Base-by-base conservation (phyloP, 35 echinoderm and acorn worm genomes). In the Diadema setosum region DNA sequence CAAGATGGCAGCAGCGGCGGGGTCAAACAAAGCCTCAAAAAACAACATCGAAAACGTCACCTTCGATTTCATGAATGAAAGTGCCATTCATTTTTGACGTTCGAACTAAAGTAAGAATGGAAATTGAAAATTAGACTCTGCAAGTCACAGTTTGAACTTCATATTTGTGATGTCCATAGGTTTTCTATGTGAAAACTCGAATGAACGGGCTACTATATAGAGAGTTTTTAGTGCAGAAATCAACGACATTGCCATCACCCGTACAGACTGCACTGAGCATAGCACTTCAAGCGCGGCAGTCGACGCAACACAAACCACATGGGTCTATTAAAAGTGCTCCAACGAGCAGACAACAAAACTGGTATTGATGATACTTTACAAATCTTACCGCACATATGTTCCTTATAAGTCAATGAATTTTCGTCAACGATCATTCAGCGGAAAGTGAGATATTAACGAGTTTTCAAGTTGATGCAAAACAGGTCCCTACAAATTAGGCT, bases 11-110 rank as follows among this genome's bases (percentile, higher is more conserved):
- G 90, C 55, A 70, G 9, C 42, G 52, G 82, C 90, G 91, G 73
- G 91, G 91, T 93, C 91, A 93, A 93, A 93, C 91, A 93, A 93
- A 93, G 91, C 91, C 91, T 70, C 61, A 91, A 93, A 78, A 93
- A 93, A 93, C 91, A 88, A 93, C 91, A 93, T 87, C 91, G 86
- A 84, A 93, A 93, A 93, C 73, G 86, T 75, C 91, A 46, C 86
- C 37, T 88, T 44, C 37, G n/a, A 75, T 93, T 84, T 88, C 91
- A 85, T 93, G 78, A 93, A 93, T 87, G 91, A 93, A 93, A 93
- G 84, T 87, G 84, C 91, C 91, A 84, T 81, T 93, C 39, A 93
- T 82, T 85, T 83, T 63, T 7, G 43, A 63, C 57, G 36, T 37
- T 64, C 5, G 49, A 57, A 8, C 31, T 42, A 43, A 65, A 31